Conservation (phyloP, 2,797 vertebrate genomes). For the Falco rusticolus region DNA sequence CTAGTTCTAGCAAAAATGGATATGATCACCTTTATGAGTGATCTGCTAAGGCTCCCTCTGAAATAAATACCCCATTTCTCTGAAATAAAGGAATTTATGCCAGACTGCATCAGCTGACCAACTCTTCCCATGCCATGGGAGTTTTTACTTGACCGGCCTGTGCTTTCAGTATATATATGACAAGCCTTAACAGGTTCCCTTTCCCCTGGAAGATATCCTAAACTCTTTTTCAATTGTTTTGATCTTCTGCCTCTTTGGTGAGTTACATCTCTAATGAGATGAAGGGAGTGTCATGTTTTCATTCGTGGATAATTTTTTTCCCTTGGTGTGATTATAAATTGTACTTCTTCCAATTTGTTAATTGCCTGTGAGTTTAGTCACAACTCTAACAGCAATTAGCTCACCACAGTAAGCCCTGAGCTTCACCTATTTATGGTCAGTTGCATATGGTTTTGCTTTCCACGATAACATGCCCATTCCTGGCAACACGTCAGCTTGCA, state of each 20-base stretch:
- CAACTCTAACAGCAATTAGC: conserved; percentile 20
- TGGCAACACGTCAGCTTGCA: not conserved
- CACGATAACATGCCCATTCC: not conserved
- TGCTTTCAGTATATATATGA: not conserved
- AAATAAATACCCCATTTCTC: conserved; percentile 14
- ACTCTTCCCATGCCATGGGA: not conserved
- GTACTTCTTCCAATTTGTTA: conserved; percentile 20
- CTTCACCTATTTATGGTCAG: conserved; percentile 1
- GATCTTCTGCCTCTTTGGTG: conserved; percentile 42
- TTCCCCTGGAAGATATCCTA: conserved; percentile 20
- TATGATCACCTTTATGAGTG: not conserved
- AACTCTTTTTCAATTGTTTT: conserved; percentile 47
- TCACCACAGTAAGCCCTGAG: not conserved
- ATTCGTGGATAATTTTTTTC: not conserved
- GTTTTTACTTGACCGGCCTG: conserved; percentile 1
- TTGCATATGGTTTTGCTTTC: not conserved
- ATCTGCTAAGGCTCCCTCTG: not conserved
- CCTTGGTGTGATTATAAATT: conserved; percentile 33
- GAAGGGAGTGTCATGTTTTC: conserved; percentile 55
- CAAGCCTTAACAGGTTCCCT: conserved; percentile 33
- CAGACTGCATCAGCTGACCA: not conserved
- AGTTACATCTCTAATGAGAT: conserved; percentile 44
- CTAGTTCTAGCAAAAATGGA: not conserved
- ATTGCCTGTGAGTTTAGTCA: conserved; percentile 13
- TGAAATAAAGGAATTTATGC: not conserved